phyloP scores from a whole-genome alignment of 2,888 invertebrate genomes.

The Tiliacea citrago region DNA sequence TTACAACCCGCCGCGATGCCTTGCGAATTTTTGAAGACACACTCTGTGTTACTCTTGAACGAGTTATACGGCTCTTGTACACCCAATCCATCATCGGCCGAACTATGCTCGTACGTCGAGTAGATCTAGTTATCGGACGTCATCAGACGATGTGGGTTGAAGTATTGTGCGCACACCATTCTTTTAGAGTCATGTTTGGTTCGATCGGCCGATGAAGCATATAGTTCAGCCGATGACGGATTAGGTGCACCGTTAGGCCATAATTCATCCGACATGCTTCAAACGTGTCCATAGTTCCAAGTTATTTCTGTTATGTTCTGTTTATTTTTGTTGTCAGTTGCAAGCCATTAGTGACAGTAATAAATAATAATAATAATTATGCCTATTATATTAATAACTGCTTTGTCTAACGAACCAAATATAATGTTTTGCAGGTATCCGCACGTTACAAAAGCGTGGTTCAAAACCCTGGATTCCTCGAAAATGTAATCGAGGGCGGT shows the following conservation, averaged over 20 bases:
- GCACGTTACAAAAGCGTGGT: constrained; percentile 10
- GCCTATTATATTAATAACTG: neutral
- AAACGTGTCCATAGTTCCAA: neutral
- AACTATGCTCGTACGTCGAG: no score
- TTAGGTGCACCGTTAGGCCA: neutral
- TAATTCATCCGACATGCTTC: neutral
- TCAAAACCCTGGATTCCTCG: neutral
- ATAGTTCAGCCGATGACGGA: no score
- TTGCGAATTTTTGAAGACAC: neutral
- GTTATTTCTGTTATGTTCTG: neutral
- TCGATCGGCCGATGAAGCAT: no score
- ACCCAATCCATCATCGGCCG: neutral
- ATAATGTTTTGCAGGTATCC: constrained; percentile 9
- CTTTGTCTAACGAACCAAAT: neutral
- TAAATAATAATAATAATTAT: neutral
- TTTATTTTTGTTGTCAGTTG: neutral
- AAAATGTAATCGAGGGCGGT: neutral
- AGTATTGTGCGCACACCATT: no score
- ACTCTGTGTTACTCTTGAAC: neutral
- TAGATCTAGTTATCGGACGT: no score
- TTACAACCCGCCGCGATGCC: no score
- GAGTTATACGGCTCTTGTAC: neutral
- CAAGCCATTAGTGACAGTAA: neutral
- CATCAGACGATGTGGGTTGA: no score
- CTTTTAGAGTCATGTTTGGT: no score